phyloP scores from a whole-genome alignment of 2,113 vertebrate species.

The Xyrauchen texanus region DNA sequence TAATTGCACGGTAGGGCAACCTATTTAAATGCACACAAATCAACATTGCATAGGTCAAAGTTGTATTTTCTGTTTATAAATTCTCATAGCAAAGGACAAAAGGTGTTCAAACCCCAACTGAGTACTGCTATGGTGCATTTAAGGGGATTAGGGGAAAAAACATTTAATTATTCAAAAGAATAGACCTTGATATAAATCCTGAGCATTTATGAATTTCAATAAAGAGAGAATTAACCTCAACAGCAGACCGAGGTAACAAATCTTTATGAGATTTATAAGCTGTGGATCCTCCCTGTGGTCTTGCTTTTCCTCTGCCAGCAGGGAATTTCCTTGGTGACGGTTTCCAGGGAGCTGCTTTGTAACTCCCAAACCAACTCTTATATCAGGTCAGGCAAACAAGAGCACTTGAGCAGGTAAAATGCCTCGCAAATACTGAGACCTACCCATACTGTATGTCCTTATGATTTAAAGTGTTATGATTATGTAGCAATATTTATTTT shows the following conservation, averaged over 20 bases:
- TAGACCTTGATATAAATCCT: conserved; percentile 23
- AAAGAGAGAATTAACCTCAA: conserved; percentile 33
- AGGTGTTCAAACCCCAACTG: neutral
- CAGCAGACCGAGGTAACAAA: conserved; percentile 46
- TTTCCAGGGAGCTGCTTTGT: conserved; percentile 48
- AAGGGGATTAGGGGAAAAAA: conserved; percentile 34
- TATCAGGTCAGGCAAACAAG: conserved; percentile 50
- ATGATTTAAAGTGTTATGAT: neutral
- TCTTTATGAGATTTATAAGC: conserved; percentile 36
- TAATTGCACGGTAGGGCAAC: too few species aligned
- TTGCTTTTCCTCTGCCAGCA: conserved; percentile 41
- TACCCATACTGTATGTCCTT: neutral
- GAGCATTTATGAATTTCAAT: conserved; percentile 49
- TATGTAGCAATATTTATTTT: too few species aligned
- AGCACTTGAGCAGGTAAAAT: conserved; percentile 40
- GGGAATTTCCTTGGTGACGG: conserved; percentile 54
- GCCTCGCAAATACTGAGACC: conserved; percentile 25
- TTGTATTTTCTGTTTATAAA: neutral
- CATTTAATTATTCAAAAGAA: conserved; percentile 28
- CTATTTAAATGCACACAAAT: too few species aligned
- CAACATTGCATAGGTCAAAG: neutral
- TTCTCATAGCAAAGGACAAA: neutral
- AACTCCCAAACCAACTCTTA: conserved; percentile 51
- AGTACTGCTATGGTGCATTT: neutral
- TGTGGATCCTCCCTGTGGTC: conserved; percentile 48